Evolutionary conservation across 2,113 vertebrate species (phyloP).

Genomic region (Hyperopisus bebe): DNA sequence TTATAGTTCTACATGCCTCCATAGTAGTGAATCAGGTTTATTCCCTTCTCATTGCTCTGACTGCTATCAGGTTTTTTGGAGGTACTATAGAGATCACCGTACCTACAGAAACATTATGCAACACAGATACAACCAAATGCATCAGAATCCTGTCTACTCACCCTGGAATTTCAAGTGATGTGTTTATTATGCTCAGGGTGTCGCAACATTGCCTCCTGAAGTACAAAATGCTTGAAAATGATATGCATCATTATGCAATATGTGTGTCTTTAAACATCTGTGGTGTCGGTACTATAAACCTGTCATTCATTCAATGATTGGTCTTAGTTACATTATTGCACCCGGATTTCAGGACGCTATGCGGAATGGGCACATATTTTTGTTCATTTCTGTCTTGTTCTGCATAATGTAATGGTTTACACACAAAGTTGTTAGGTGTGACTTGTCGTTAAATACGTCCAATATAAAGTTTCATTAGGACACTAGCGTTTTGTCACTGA

Average conservation of each 20-base stretch:
- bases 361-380: too few species aligned
- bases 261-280: background rate
- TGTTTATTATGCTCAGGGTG: background rate
- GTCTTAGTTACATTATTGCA: background rate
- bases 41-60: background rate
- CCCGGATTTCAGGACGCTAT: too few species aligned
- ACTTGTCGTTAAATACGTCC: background rate
- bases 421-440: background rate
- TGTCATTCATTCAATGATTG: background rate
- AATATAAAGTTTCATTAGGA: background rate
- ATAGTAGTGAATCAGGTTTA: background rate
- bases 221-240: background rate
- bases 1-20: background rate
- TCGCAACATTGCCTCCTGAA: background rate
- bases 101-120: background rate
- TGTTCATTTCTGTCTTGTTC: background rate
- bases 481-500: background rate
- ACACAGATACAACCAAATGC: background rate
- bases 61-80: background rate
- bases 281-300: background rate
- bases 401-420: background rate
- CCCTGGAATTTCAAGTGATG: background rate
- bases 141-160: background rate
- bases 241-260: constrained; percentile 6
- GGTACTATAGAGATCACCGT: background rate